These are phyloP conservation scores for Panorpa germanica DNA, from an alignment of 2,888 invertebrate genomes.

Conservation along the genomic window DNA sequence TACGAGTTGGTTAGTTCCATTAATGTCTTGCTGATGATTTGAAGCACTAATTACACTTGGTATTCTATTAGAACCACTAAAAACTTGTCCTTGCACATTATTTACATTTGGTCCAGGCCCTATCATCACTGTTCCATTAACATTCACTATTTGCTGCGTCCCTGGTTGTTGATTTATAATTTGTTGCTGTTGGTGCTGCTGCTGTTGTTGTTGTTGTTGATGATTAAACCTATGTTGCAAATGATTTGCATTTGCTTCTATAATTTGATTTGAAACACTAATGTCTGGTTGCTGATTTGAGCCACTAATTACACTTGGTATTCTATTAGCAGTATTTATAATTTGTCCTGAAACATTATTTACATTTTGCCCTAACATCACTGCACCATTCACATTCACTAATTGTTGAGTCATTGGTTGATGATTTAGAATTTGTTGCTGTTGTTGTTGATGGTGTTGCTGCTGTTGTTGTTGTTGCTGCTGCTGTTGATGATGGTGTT, in stretches of 20 bases:
- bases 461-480: slow-evolving; percentile 4
- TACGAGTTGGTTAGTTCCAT: slow-evolving; percentile 13
- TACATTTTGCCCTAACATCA: too few relatives aligned
- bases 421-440: slow-evolving; percentile 7
- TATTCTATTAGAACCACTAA: not conserved
- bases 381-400: too few relatives aligned
- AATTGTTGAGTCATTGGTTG: too few relatives aligned
- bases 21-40: too few relatives aligned
- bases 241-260: too few relatives aligned
- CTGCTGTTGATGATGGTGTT: not conserved
- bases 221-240: too few relatives aligned
- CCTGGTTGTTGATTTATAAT: slow-evolving; percentile 8
- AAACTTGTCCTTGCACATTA: too few relatives aligned
- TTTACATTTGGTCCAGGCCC: too few relatives aligned
- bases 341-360: too few relatives aligned
- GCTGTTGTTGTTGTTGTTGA: too few relatives aligned
- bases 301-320: slow-evolving; percentile 8
- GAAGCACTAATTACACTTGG: slow-evolving; percentile 8
- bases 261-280: slow-evolving; percentile 13
- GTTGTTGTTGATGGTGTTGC: slow-evolving; percentile 1
- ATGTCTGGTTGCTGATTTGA: too few relatives aligned
- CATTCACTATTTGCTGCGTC: slow-evolving; percentile 4
- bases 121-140: too few relatives aligned
- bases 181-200: slow-evolving; percentile 2
- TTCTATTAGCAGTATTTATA: not conserved